A percentile compares a stretch with the other conserved stretches of the same genome.
phyloP scores from a whole-genome alignment of 2,113 vertebrate species.

The Azemiops feae region DNA sequence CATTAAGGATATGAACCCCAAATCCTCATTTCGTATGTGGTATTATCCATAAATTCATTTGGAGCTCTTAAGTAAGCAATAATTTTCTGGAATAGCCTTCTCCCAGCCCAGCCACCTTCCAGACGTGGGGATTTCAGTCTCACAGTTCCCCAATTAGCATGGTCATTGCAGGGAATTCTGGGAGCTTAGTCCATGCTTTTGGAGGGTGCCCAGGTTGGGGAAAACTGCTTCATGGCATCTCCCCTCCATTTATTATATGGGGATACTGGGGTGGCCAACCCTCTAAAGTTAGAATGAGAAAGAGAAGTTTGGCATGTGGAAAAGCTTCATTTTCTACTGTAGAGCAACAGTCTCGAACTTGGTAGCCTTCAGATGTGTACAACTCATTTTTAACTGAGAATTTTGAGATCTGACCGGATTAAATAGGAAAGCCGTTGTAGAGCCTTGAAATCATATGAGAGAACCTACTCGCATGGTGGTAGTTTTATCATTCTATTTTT shows the following conservation, averaged over 20 bases:
- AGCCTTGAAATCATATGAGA: conserved; percentile 7
- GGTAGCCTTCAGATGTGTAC: not conserved
- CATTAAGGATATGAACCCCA: not conserved
- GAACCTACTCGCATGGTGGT: not conserved
- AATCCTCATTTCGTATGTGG: not conserved
- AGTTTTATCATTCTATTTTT: not conserved
- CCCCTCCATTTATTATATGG: not conserved
- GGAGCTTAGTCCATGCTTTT: not conserved
- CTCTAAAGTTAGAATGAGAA: not conserved
- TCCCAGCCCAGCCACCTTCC: not conserved
- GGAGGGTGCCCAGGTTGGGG: not conserved
- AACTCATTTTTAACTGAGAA: not conserved
- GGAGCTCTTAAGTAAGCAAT: not conserved
- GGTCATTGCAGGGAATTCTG: not conserved
- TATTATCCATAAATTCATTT: not conserved
- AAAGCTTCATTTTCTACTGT: not conserved
- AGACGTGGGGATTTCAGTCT: not conserved
- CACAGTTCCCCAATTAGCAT: not conserved
- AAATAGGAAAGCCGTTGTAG: not conserved
- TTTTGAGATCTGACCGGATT: not conserved
- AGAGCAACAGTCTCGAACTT: not conserved
- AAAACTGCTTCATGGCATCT: not conserved
- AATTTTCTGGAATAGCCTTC: not conserved
- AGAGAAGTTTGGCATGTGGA: not conserved
- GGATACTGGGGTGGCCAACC: not conserved